phyloP scores from a whole-genome alignment of 2,797 vertebrate genomes.

The Sphaeramia orbicularis region DNA sequence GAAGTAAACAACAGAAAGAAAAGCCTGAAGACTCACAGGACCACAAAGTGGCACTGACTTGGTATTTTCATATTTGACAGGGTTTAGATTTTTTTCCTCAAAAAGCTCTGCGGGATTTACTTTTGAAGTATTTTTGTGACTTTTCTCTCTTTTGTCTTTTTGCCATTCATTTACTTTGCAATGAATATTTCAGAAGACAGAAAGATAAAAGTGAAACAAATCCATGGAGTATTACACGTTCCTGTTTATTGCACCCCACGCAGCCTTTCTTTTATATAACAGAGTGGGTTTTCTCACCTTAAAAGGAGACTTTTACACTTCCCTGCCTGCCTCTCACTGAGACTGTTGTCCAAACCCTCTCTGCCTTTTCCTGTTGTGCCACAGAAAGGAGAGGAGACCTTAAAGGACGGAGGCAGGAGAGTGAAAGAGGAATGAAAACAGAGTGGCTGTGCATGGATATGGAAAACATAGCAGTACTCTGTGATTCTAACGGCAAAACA shows the following conservation, averaged over 20 bases:
- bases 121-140: slow-evolving; percentile 25
- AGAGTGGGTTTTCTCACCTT: slow-evolving; percentile 85
- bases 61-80: slow-evolving; percentile 45
- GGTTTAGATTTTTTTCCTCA: slow-evolving; percentile 17
- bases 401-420: slow-evolving; percentile 59
- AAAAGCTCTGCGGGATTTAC: slow-evolving; percentile 21
- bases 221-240: slow-evolving; percentile 59
- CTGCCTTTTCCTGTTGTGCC: slow-evolving; percentile 77
- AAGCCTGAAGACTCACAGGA: slow-evolving; percentile 59
- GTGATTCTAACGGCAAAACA: slow-evolving; percentile 60
- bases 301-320: slow-evolving; percentile 86
- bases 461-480: slow-evolving; percentile 45
- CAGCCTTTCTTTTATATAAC: slow-evolving; percentile 80
- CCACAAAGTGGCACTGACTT: slow-evolving; percentile 58
- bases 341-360: slow-evolving; percentile 65
- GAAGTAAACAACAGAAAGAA: slow-evolving; percentile 65
- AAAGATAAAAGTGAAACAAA: slow-evolving; percentile 58
- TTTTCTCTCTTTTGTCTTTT: slow-evolving; percentile 13
- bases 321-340: slow-evolving; percentile 73
- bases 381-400: slow-evolving; percentile 45
- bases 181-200: slow-evolving; percentile 41
- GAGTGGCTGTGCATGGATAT: slow-evolving; percentile 51
- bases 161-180: slow-evolving; percentile 33
- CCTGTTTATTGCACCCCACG: slow-evolving; percentile 66
- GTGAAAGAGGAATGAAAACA: slow-evolving; percentile 47